A percentile compares a stretch with the other conserved stretches of the same genome.
Evolutionary conservation across 2,797 vertebrate species (phyloP).

Genomic region (Coregonus ussuriensis): DNA sequence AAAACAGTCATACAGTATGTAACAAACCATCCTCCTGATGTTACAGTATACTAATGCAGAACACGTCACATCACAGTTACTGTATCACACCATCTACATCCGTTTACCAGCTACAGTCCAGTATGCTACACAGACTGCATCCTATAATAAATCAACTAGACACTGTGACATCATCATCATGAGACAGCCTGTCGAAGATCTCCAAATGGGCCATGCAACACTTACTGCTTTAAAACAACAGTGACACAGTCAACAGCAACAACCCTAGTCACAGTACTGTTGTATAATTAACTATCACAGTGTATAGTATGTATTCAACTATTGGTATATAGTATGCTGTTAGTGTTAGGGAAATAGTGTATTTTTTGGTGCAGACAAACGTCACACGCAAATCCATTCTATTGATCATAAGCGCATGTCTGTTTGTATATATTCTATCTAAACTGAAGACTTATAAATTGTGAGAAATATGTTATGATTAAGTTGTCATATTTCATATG

Average conservation of each 20-base stretch:
- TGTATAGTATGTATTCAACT: too few relatives aligned
- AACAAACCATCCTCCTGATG: conserved; percentile 19
- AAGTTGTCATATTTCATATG: conserved; percentile 19
- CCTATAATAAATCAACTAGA: too few relatives aligned
- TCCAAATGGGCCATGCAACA: too few relatives aligned
- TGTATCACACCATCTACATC: not conserved
- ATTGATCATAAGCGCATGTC: conserved; percentile 28
- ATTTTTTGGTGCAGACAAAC: conserved; percentile 4
- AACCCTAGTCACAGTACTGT: not conserved
- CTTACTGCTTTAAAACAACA: too few relatives aligned
- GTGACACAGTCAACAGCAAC: not conserved
- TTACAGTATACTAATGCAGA: too few relatives aligned
- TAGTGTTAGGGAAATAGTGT: too few relatives aligned
- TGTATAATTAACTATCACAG: too few relatives aligned
- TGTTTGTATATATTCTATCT: conserved; percentile 4
- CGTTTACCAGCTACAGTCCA: too few relatives aligned
- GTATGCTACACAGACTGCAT: too few relatives aligned
- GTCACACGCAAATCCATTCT: conserved; percentile 16
- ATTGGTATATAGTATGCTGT: too few relatives aligned
- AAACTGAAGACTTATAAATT: conserved; percentile 16
- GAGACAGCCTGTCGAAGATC: too few relatives aligned
- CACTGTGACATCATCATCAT: not conserved
- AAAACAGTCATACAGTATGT: conserved; percentile 63
- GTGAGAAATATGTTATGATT: conserved; percentile 31
- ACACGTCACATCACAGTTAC: not conserved